A percentile compares a stretch with the other conserved stretches of the same genome.
These are phyloP conservation scores for Petroica traversi DNA, from an alignment of 2,113 vertebrate genomes.

Conservation along the genomic window DNA sequence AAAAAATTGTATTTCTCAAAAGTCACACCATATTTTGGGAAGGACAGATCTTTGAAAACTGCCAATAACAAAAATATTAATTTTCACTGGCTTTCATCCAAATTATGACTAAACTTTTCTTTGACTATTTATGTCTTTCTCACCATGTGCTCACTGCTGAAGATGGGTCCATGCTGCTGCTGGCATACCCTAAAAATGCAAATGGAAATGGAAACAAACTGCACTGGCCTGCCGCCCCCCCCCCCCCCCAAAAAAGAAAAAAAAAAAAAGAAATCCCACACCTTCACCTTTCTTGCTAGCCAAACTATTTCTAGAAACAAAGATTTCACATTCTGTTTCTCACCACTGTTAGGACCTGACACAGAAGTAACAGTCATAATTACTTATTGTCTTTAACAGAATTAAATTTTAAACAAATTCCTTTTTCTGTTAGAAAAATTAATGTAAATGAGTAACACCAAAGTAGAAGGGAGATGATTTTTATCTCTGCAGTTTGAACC, in stretches of 20 bases:
- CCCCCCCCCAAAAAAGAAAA: rapidly evolving
- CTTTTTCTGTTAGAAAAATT: background rate
- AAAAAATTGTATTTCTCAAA: background rate
- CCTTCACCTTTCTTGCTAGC: background rate
- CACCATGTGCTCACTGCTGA: background rate
- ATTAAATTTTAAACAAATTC: background rate
- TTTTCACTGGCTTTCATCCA: background rate
- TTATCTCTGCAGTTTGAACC: background rate
- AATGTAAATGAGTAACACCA: background rate
- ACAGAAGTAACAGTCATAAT: background rate
- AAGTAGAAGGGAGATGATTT: background rate
- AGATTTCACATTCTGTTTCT: background rate
- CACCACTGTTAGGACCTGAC: background rate
- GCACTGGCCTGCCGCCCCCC: rapidly evolving
- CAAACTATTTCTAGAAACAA: background rate
- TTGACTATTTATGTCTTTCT: background rate
- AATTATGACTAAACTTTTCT: background rate
- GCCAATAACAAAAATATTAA: background rate
- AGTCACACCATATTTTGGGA: background rate
- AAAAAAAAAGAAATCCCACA: no score
- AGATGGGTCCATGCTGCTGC: background rate
- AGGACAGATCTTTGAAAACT: background rate
- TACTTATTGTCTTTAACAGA: background rate
- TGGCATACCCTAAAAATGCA: background rate
- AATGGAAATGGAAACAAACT: background rate